These are phyloP conservation scores for Erebia ligea DNA, from an alignment of 2,888 invertebrate species.

Conservation along the genomic window DNA sequence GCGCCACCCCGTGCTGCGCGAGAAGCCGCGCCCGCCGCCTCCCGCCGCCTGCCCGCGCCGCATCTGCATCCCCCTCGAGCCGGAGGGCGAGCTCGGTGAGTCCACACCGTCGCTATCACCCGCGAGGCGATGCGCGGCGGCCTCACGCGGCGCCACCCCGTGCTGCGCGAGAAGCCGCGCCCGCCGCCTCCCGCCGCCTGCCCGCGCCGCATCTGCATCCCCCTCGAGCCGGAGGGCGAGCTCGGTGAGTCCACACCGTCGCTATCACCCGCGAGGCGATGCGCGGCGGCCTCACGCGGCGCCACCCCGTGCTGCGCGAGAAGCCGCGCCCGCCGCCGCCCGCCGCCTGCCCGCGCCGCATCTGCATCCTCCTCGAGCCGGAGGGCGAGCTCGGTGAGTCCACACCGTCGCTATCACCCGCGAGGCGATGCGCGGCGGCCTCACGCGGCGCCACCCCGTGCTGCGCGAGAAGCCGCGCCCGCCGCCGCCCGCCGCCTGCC, in stretches of 20 bases:
- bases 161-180: conserved; percentile 52
- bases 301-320: conserved; percentile 60
- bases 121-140: conserved; percentile 57
- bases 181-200: conserved; percentile 42
- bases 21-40: conserved; percentile 44
- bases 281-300: conserved; percentile 54
- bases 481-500: conserved; percentile 43
- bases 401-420: no score
- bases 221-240: conserved; percentile 60
- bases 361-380: conserved; percentile 55
- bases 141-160: conserved; percentile 58
- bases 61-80: conserved; percentile 54
- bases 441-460: conserved; percentile 58
- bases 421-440: conserved; percentile 53
- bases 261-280: conserved; percentile 58
- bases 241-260: no score
- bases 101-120: no score
- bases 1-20: conserved; percentile 60
- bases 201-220: conserved; percentile 49
- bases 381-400: conserved; percentile 64
- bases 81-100: conserved; percentile 64
- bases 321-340: conserved; percentile 45
- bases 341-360: conserved; percentile 44
- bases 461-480: conserved; percentile 51
- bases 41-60: conserved; percentile 44